Evolutionary conservation across 2,797 vertebrate species (phyloP).

Genomic region (Coregonus sp.): DNA sequence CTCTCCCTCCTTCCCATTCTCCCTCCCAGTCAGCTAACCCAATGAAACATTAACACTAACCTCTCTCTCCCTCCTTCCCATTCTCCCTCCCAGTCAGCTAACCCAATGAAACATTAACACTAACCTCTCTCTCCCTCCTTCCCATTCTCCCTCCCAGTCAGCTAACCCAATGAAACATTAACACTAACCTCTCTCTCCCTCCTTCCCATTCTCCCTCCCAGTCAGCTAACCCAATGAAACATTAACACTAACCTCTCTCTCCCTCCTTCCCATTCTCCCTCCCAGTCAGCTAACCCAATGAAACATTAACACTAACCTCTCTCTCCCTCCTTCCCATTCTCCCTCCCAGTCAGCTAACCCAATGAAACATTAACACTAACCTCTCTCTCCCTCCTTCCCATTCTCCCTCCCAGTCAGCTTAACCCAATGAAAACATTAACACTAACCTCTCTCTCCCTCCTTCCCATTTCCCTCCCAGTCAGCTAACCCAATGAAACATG

Average conservation of each 20-base stretch:
- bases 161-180: neutral
- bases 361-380: neutral
- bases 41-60: constrained; percentile 77
- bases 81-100: too few relatives aligned
- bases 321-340: neutral
- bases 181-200: constrained; percentile 1
- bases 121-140: neutral
- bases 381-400: neutral
- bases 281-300: too few relatives aligned
- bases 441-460: constrained; percentile 3
- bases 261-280: too few relatives aligned
- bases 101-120: neutral
- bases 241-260: neutral
- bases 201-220: too few relatives aligned
- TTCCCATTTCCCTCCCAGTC: too few relatives aligned
- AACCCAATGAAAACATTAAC: neutral
- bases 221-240: neutral
- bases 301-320: neutral
- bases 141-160: too few relatives aligned
- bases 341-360: too few relatives aligned
- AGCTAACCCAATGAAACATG: neutral
- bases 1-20: neutral
- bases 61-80: neutral
- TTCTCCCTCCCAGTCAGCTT: too few relatives aligned
- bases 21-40: constrained; percentile 73